Conservation (phyloP, 2,113 vertebrate genomes). For the Strix aluco region DNA sequence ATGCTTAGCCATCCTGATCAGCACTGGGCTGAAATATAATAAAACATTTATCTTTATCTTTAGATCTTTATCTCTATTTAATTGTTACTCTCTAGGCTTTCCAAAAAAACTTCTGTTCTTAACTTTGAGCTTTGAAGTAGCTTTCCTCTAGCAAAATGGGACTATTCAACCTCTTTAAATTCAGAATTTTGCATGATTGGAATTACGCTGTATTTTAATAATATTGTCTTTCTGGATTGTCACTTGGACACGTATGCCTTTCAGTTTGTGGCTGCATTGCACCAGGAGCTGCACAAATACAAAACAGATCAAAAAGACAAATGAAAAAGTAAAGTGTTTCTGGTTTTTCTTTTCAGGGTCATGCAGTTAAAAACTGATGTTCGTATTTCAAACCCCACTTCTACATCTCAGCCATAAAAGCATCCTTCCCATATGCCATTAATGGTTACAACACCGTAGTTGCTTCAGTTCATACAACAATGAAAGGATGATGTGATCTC, state of each 20-base stretch:
- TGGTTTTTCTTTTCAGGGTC: background rate
- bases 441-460: rapidly evolving
- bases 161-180: background rate
- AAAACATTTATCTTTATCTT: background rate
- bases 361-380: background rate
- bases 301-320: background rate
- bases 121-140: background rate
- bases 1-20: background rate
- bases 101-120: background rate
- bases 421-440: rapidly evolving
- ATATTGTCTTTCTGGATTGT: background rate
- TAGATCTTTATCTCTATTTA: background rate
- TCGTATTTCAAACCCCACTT: background rate
- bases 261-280: background rate
- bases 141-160: background rate
- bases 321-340: background rate
- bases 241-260: background rate
- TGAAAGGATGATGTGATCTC: background rate
- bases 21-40: background rate
- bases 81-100: background rate
- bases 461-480: background rate
- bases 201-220: background rate
- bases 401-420: background rate
- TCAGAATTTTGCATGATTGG: background rate
- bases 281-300: background rate